Conservation (phyloP, 2,797 vertebrate species). For the Mus minutoides region DNA sequence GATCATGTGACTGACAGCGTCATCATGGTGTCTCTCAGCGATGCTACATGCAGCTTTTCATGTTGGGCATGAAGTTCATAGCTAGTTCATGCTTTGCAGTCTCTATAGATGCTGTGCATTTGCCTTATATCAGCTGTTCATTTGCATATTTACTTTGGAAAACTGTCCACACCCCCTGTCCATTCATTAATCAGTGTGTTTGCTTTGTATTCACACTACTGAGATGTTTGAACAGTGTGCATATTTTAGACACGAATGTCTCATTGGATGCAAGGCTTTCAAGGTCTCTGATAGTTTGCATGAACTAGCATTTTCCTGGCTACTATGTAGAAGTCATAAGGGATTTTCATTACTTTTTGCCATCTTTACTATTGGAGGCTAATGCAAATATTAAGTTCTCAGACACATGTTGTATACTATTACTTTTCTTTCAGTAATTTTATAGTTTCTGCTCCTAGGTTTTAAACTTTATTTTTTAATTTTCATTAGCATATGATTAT, state of each 20-base stretch:
- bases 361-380: not conserved
- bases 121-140: not conserved
- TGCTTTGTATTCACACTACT: not conserved
- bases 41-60: too few relatives aligned
- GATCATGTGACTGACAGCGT: not conserved
- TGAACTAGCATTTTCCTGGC: not conserved
- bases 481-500: not conserved
- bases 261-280: fast-evolving
- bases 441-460: not conserved
- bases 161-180: not conserved
- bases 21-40: not conserved
- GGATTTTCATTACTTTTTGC: not conserved
- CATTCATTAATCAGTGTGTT: not conserved
- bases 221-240: not conserved
- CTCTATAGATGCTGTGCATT: not conserved
- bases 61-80: not conserved
- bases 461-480: not conserved
- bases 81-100: not conserved
- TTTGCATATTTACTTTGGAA: not conserved
- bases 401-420: not conserved
- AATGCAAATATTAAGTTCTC: not conserved
- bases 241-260: not conserved
- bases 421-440: not conserved
- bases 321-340: not conserved
- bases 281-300: not conserved